Conservation (phyloP, 1,140 invertebrate species). For the Ceratina calcarata region DNA sequence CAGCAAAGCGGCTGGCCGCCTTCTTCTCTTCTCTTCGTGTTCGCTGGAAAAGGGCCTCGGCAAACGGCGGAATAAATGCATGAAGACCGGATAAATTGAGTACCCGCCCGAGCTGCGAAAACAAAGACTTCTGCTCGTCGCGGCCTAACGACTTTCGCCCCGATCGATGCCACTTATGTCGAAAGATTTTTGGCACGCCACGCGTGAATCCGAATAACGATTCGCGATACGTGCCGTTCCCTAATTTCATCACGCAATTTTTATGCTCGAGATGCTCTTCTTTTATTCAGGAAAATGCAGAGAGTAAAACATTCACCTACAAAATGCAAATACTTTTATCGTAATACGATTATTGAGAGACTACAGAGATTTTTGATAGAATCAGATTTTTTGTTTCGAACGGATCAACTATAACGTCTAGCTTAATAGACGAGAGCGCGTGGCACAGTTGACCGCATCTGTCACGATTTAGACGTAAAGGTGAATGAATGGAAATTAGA, state of each 20-base stretch:
- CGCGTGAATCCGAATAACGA: background rate
- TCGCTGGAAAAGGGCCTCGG: constrained; percentile 60
- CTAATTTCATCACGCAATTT: too few species aligned
- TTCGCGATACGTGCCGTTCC: background rate
- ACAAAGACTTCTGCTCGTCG: constrained; percentile 15
- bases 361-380: too few species aligned
- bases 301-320: too few species aligned
- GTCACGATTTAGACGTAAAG: constrained; percentile 25
- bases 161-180: too few species aligned
- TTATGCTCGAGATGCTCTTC: too few species aligned
- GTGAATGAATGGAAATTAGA: constrained; percentile 58
- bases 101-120: constrained; percentile 33
- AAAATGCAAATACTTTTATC: too few species aligned
- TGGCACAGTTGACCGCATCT: constrained; percentile 41
- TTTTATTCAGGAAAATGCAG: too few species aligned
- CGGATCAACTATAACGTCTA: too few species aligned
- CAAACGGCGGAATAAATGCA: constrained; percentile 67
- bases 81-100: constrained; percentile 49
- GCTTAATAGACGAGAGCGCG: too few species aligned
- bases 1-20: constrained; percentile 72
- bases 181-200: background rate
- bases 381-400: too few species aligned
- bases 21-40: constrained; percentile 56
- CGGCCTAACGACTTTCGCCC: too few species aligned
- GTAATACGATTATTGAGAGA: too few species aligned